Evolutionary conservation across 2,113 vertebrate species (phyloP).

Genomic region (Microcebus murinus): DNA sequence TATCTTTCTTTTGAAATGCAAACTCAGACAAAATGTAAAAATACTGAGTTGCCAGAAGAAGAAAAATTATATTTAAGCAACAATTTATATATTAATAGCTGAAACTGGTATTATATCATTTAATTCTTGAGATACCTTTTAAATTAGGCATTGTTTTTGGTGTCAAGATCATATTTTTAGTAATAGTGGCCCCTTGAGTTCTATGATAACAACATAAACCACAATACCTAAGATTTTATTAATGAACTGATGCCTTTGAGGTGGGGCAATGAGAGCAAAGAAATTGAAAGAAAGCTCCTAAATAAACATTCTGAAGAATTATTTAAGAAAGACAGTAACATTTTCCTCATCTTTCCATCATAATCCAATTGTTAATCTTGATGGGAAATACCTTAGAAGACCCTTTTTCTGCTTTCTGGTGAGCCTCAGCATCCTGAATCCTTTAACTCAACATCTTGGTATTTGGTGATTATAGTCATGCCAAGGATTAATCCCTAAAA

Average conservation of each 20-base stretch:
- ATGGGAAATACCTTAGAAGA: neutral
- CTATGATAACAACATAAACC: neutral
- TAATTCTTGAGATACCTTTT: neutral
- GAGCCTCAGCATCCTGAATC: neutral
- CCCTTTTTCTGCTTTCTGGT: neutral
- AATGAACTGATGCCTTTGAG: neutral
- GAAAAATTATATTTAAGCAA: neutral
- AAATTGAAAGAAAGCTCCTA: neutral
- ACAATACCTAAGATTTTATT: slow-evolving; percentile 2
- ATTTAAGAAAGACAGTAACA: neutral
- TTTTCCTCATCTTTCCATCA: neutral
- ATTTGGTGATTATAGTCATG: neutral
- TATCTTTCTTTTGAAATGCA: neutral
- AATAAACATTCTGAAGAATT: neutral
- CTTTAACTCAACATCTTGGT: neutral
- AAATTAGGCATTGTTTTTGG: neutral
- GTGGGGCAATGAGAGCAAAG: neutral
- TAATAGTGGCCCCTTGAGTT: neutral
- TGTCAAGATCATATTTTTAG: neutral
- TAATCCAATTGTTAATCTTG: neutral
- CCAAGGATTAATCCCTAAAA: neutral
- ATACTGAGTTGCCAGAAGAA: neutral
- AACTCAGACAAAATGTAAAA: neutral
- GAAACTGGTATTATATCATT: neutral
- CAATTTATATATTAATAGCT: neutral